phyloP scores from a whole-genome alignment of 2,888 invertebrate species.

The Elgonia sp. region DNA sequence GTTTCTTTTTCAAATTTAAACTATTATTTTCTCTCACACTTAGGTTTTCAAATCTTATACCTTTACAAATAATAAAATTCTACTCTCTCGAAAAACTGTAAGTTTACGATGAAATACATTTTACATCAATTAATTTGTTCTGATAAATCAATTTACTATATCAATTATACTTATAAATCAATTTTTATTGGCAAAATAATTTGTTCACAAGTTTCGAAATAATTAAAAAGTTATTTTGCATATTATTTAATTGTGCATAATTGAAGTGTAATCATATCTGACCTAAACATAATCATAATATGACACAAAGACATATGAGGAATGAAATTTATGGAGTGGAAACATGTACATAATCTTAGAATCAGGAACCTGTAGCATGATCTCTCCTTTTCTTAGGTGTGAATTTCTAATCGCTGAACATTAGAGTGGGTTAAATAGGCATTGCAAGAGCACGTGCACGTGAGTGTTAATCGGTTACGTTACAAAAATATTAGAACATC shows the following conservation, averaged over 20 bases:
- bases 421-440: constrained; percentile 66
- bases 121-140: too few relatives aligned
- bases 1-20: too few relatives aligned
- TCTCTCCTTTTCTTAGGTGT: constrained; percentile 64
- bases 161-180: too few relatives aligned
- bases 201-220: too few relatives aligned
- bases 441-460: constrained; percentile 64
- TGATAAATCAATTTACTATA: too few relatives aligned
- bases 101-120: too few relatives aligned
- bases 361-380: constrained; percentile 62
- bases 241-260: constrained; percentile 25
- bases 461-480: constrained; percentile 57
- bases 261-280: constrained; percentile 41
- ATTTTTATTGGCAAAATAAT: too few relatives aligned
- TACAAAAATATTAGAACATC: constrained; percentile 70
- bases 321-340: constrained; percentile 64
- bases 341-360: constrained; percentile 44
- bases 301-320: constrained; percentile 32
- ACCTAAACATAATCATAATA: constrained; percentile 45
- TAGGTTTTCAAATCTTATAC: too few relatives aligned
- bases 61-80: too few relatives aligned
- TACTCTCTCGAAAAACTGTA: too few relatives aligned
- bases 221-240: not conserved
- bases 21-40: too few relatives aligned
- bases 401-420: constrained; percentile 66